Base-by-base conservation (phyloP, 2,113 vertebrate genomes). In the Nesoenas mayeri region DNA sequence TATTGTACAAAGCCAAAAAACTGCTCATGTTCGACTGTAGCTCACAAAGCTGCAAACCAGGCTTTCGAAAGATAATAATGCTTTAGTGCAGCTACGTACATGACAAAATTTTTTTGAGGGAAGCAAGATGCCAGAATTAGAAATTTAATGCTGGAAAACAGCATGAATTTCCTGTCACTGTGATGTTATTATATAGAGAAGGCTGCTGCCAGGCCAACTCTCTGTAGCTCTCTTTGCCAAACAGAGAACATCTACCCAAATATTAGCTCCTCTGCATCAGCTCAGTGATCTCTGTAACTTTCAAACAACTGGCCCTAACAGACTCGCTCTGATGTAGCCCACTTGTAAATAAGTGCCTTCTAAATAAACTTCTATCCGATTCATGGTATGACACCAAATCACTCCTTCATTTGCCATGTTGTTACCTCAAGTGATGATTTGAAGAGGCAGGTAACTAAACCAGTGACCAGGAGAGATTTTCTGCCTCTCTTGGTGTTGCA, bases 51-150 rank as follows among this genome's bases (percentile, higher is more conserved):
- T 89, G 70, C 61, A 96, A 94, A 64, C 50, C 54, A 73, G 80
- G 44, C 91, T 92, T 96, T 96, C 83, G 91, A 65, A 94, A 85
- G 54, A 84, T 93, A 94, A 94, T 94, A 93, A 95, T 84, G 53
- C 86, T 92, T 92, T 75, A 91, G 50, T 92, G 70, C 24, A 82
- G 92, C 91, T 87, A 87, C 58, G 54, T 85, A 73, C 54, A 86
- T 25, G 3, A 80, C 60, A 91, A 61, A 94, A 93, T 91, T 56
- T 88, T 73, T 97, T 94, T 92, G 83, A 93, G 80, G 78, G 62
- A 84, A 94, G 83, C 61, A 61, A 85, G 83, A 82, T 91, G 84
- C 93, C 77, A 87, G 73, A 96, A 94, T 96, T 96, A 96, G 94
- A 94, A 95, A 96, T 93, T 87, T 86, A 92, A 3, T 73, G 86